Conservation (phyloP, 2,113 vertebrate genomes). For the Calyptommatus sinebrachiatus region DNA sequence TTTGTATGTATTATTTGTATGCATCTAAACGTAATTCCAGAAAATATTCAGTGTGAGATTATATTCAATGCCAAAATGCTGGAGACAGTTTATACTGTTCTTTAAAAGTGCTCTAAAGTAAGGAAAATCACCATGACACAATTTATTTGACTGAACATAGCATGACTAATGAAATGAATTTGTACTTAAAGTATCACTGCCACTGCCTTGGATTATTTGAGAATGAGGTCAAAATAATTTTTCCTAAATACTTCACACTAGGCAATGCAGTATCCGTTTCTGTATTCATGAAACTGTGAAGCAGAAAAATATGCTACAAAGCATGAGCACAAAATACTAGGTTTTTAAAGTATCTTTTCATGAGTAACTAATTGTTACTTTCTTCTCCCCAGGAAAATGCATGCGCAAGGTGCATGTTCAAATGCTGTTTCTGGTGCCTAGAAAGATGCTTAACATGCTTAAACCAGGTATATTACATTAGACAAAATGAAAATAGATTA, state of each 20-base stretch:
- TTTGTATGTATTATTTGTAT: background rate
- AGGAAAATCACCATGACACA: background rate
- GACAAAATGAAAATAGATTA: background rate
- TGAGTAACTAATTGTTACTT: conserved; percentile 20
- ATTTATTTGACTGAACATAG: background rate
- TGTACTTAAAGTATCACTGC: background rate
- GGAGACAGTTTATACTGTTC: background rate
- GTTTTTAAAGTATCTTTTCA: conserved; percentile 22
- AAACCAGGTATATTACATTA: conserved; percentile 72
- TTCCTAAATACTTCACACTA: background rate
- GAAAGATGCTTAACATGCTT: conserved; percentile 60
- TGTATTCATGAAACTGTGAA: background rate
- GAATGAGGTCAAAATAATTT: background rate
- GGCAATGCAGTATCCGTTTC: background rate
- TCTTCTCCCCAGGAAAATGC: conserved; percentile 57
- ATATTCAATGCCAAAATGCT: background rate
- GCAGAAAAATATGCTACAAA: background rate
- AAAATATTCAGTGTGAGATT: background rate
- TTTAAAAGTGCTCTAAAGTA: background rate
- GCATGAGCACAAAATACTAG: background rate
- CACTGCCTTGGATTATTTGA: background rate
- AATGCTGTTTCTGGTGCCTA: conserved; percentile 64
- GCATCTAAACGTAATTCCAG: background rate
- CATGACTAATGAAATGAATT: background rate
- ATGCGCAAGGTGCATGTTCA: conserved; percentile 49